A percentile compares a stretch with the other conserved stretches of the same genome.
phyloP scores from a whole-genome alignment of 2,113 vertebrate genomes.

The Ciconia stormi region DNA sequence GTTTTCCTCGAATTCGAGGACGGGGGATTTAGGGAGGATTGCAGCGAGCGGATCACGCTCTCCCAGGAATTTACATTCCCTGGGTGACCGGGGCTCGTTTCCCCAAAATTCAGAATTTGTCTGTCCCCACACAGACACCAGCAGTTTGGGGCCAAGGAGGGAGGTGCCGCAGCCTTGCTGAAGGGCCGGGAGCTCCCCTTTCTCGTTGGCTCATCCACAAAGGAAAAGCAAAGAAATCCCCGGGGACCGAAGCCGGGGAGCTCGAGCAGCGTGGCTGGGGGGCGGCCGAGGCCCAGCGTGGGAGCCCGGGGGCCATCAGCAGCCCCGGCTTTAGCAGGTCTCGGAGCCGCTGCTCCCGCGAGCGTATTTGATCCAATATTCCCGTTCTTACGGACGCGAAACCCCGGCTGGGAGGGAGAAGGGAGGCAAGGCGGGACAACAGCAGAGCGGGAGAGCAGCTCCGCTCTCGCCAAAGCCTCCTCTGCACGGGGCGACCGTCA shows the following conservation, averaged over 20 bases:
- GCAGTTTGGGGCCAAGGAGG: accelerated
- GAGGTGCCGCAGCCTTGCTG: neutral
- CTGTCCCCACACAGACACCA: accelerated
- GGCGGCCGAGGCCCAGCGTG: accelerated
- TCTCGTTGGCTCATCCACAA: neutral
- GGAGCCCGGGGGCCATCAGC: accelerated
- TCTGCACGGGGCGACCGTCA: accelerated
- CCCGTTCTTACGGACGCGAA: accelerated
- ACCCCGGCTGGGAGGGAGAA: neutral
- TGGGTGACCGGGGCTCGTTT: accelerated
- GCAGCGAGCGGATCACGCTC: accelerated
- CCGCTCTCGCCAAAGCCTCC: neutral
- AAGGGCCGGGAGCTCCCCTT: neutral
- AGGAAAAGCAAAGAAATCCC: neutral
- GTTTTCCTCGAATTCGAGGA: neutral
- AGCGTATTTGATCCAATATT: accelerated
- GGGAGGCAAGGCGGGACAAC: accelerated
- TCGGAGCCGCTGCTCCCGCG: neutral
- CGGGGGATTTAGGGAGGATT: accelerated
- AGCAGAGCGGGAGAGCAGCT: neutral
- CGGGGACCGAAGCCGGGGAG: accelerated
- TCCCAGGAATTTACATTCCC: neutral
- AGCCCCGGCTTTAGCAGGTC: neutral
- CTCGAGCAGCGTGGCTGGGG: accelerated
- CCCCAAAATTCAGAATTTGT: neutral